Evolutionary conservation across 1,140 invertebrate genomes (phyloP), one percentile per base, ranked within the genome.

Genomic region (Zaprionus tsacasi): DNA sequence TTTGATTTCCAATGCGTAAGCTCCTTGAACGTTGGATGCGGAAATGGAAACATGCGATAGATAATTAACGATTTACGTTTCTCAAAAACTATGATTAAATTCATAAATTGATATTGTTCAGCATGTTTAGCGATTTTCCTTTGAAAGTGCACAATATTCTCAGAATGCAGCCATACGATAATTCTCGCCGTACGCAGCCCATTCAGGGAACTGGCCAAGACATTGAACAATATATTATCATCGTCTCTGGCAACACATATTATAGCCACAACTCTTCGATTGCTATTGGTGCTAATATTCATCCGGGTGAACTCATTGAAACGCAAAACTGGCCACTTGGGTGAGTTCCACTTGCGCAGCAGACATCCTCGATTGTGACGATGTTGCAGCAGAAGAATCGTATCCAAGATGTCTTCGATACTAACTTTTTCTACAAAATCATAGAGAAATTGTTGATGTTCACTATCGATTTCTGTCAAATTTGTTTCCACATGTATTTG

Each of bases 321-420:
- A 0, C 74, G 73, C 35, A 87, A 55, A 5, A 71, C 56, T 27
- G 85, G 70, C 79, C 77, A 87, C 12, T 57, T 6, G 1, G 48
- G 0, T 1, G 55, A 12, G 12, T 60, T 52, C 3, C 72, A 54
- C 36, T 60, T 40, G n/a, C 73, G 58, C 30, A 88, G 21, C 8
- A 55, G 30, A 13, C 57, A 50, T 1, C 25, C 12, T 1, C 11
- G n/a, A 8, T 61, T 30, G 4, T n/a, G 12, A 0, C 13, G 6
- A 27, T 52, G 78, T 65, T 83, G 77, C 64, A 87, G 55, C 7
- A 87, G 12, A 1, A 87, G 38, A 1, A 75, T 15, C 33, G 71
- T 78, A 36, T 6, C 13, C 6, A 56, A 2, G 4, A 5, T 3
- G 13, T 6, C n/a, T 38, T 88, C 77, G 7, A 25, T 6, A 12